A percentile compares a stretch with the other conserved stretches of the same genome.
These are phyloP conservation scores for Solen grandis DNA, from an alignment of 1,140 invertebrate genomes.

Conservation along the genomic window DNA sequence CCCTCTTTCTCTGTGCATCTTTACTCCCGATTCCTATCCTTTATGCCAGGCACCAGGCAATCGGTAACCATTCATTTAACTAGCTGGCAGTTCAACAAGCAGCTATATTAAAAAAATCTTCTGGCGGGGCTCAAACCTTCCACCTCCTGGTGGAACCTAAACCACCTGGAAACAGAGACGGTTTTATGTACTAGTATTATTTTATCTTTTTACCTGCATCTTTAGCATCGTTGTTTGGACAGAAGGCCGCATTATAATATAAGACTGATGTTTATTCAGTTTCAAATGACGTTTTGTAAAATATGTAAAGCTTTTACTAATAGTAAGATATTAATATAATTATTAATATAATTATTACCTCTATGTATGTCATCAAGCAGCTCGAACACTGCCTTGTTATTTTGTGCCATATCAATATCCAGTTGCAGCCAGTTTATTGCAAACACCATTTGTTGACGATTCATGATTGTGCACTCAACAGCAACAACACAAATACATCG, in stretches of 20 bases:
- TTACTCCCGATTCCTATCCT: too few relatives aligned
- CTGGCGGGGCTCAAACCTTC: neutral
- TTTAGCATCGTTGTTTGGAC: neutral
- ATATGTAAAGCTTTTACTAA: neutral
- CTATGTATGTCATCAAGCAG: conserved; percentile 2
- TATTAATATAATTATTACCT: conserved; percentile 1
- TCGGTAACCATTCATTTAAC: too few relatives aligned
- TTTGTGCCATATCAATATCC: conserved; percentile 20
- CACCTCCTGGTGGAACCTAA: too few relatives aligned
- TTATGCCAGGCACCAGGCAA: too few relatives aligned
- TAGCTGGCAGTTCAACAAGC: too few relatives aligned
- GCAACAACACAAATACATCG: neutral
- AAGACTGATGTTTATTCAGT: neutral
- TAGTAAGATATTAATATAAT: too few relatives aligned
- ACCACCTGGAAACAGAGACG: neutral
- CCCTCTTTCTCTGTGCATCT: too few relatives aligned
- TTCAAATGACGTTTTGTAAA: neutral
- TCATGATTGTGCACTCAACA: conserved; percentile 9
- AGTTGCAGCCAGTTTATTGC: conserved; percentile 7
- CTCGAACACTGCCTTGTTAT: conserved; percentile 2
- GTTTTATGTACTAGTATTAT: conserved; percentile 3
- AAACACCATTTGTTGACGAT: conserved; percentile 5
- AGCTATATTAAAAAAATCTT: neutral
- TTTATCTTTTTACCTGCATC: neutral
- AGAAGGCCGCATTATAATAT: neutral